A percentile compares a stretch with the other conserved stretches of the same genome.
phyloP scores from a whole-genome alignment of 2,113 vertebrate genomes.

The Lycaon pictus region DNA sequence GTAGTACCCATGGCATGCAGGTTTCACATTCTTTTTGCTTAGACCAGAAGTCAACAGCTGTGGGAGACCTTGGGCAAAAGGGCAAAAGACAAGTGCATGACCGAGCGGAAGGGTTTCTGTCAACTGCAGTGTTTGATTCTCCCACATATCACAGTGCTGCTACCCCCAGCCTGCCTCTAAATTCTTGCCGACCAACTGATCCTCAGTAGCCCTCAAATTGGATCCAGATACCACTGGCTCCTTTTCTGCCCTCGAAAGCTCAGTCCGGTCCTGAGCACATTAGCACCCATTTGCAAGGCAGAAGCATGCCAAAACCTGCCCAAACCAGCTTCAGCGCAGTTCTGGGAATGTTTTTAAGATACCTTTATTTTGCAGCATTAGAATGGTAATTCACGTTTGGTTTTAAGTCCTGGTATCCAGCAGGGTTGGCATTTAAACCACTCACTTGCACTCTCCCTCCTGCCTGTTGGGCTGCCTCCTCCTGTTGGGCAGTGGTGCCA shows the following conservation, averaged over 20 bases:
- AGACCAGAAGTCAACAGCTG: background rate
- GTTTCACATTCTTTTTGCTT: background rate
- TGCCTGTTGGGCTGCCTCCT: background rate
- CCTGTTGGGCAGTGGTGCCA: background rate
- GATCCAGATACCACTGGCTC: background rate
- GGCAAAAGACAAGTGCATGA: background rate
- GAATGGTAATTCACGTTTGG: background rate
- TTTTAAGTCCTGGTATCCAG: background rate
- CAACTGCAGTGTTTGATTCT: background rate
- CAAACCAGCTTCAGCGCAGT: background rate
- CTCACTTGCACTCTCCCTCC: background rate
- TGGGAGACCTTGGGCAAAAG: background rate
- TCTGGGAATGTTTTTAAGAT: background rate
- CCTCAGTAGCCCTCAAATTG: background rate
- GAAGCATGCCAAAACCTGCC: background rate
- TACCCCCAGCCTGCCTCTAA: background rate
- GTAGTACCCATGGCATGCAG: background rate
- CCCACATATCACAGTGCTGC: background rate
- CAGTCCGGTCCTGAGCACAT: background rate
- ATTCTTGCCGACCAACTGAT: no score
- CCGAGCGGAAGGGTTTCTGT: background rate
- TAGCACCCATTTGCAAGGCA: background rate
- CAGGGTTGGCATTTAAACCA: background rate
- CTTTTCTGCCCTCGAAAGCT: background rate
- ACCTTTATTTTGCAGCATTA: background rate